A percentile compares a stretch with the other conserved stretches of the same genome.
Conservation (phyloP, 2,888 invertebrate species). For the Anodontia alba region DNA sequence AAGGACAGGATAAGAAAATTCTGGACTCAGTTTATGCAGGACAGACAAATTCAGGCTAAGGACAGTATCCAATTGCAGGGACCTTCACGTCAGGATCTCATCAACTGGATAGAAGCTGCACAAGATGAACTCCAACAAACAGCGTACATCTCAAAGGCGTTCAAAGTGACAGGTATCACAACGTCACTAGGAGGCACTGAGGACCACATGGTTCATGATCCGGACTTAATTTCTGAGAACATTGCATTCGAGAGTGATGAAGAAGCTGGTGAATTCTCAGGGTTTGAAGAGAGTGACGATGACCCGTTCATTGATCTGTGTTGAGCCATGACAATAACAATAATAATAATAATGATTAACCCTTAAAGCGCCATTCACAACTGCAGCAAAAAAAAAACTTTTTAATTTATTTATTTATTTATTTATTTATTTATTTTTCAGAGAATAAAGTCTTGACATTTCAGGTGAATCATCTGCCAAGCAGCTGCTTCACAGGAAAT, state of each 20-base stretch:
- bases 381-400: too few species aligned
- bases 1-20: background rate
- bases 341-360: too few species aligned
- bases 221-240: background rate
- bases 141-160: constrained; percentile 20
- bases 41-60: background rate
- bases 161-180: constrained; percentile 27
- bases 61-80: background rate
- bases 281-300: background rate
- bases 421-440: too few species aligned
- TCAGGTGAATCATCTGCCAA: too few species aligned
- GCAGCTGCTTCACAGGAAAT: too few species aligned
- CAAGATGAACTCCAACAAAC: background rate
- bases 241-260: background rate
- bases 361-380: too few species aligned
- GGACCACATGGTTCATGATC: too few species aligned
- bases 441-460: too few species aligned
- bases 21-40: background rate
- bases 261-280: background rate
- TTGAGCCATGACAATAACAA: too few species aligned
- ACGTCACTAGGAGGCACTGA: constrained; percentile 14
- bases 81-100: background rate
- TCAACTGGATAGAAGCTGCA: background rate
- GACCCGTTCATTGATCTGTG: background rate
- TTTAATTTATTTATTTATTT: too few species aligned